Evolutionary conservation across 2,113 vertebrate species (phyloP).

Genomic region (Elaphurus davidianus): DNA sequence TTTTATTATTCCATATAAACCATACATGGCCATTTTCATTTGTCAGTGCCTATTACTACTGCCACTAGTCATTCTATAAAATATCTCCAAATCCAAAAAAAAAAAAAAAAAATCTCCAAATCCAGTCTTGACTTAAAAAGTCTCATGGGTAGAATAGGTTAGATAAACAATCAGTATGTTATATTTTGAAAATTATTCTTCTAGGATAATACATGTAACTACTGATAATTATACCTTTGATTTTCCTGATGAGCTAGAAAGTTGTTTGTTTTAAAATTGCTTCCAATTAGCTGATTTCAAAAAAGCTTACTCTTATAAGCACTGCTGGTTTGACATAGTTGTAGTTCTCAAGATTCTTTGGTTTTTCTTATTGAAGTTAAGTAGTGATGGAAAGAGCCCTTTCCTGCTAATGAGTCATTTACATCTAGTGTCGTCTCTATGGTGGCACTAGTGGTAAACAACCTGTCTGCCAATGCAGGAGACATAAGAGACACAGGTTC

Average conservation of each 20-base stretch:
- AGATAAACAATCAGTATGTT: neutral
- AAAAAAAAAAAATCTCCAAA: neutral
- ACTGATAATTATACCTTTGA: slow-evolving; percentile 23
- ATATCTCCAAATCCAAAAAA: neutral
- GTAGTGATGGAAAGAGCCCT: neutral
- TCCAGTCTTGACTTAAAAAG: neutral
- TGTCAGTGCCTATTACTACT: neutral
- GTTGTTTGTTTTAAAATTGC: slow-evolving; percentile 20
- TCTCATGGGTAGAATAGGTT: neutral
- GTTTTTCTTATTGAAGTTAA: neutral
- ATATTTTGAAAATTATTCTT: slow-evolving; percentile 36
- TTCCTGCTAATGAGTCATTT: neutral
- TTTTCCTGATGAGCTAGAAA: slow-evolving; percentile 15
- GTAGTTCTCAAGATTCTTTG: neutral
- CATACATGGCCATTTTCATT: neutral
- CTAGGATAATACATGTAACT: slow-evolving; percentile 7
- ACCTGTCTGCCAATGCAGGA: neutral
- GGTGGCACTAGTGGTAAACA: neutral
- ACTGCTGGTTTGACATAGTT: neutral
- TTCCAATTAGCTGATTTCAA: slow-evolving; percentile 4
- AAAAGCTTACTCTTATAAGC: neutral
- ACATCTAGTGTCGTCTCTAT: too few relatives aligned
- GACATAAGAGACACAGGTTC: neutral
- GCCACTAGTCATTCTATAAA: neutral
- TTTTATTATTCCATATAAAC: slow-evolving; percentile 17